Evolutionary conservation across 2,113 vertebrate genomes (phyloP).

Genomic region (Fulica atra): DNA sequence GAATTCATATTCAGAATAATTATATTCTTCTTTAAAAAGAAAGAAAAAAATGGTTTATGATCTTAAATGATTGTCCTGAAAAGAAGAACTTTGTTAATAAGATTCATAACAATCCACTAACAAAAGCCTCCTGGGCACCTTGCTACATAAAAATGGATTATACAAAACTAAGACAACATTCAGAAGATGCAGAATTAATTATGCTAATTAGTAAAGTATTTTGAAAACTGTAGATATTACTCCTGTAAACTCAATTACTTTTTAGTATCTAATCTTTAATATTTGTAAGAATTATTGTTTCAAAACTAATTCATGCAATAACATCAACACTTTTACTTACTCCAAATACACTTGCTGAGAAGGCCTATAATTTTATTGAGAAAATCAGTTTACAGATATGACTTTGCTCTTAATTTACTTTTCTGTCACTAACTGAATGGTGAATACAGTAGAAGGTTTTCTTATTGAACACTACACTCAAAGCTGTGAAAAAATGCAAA

Average conservation of each 20-base stretch:
- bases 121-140: neutral
- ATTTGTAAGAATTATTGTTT: neutral
- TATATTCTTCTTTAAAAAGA: neutral
- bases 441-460: neutral
- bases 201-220: neutral
- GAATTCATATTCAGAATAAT: neutral
- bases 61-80: neutral
- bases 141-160: neutral
- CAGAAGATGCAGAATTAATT: constrained; percentile 2
- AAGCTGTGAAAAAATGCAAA: neutral
- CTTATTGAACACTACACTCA: neutral
- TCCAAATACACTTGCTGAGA: neutral
- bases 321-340: neutral
- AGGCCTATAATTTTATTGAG: neutral
- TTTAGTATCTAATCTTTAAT: neutral
- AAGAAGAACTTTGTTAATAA: neutral
- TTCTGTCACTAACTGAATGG: neutral
- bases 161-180: neutral
- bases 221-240: neutral
- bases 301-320: neutral
- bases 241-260: neutral
- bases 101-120: neutral
- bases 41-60: neutral
- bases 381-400: neutral
- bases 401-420: constrained; percentile 11